Evolutionary conservation across 2,113 vertebrate species (phyloP).

Genomic region (Emydura subglobosa): DNA sequence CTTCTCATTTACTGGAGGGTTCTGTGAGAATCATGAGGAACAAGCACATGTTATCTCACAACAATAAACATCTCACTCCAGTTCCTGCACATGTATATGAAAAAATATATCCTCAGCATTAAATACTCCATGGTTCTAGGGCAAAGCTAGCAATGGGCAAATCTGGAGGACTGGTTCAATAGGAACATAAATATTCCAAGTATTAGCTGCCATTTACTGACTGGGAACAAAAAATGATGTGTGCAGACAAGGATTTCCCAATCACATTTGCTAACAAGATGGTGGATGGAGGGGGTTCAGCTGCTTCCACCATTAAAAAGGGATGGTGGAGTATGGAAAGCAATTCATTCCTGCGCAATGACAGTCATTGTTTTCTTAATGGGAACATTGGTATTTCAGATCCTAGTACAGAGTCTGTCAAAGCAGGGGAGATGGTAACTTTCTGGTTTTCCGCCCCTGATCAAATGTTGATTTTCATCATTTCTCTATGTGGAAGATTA

Average conservation of each 20-base stretch:
- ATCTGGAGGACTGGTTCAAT: too few relatives aligned
- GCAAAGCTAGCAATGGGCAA: too few relatives aligned
- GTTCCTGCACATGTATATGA: too few relatives aligned
- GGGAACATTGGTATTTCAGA: constrained; percentile 36
- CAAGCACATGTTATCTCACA: too few relatives aligned
- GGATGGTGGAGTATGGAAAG: constrained; percentile 22
- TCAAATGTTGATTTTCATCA: constrained; percentile 52
- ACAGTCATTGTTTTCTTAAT: constrained; percentile 48
- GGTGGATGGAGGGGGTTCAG: constrained; percentile 5
- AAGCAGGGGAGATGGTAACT: constrained; percentile 37
- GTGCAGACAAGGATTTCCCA: constrained; percentile 4
- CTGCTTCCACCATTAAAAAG: constrained; percentile 20
- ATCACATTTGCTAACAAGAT: constrained; percentile 41
- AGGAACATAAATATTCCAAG: background rate
- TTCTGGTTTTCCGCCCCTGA: constrained; percentile 57
- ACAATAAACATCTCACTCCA: too few relatives aligned
- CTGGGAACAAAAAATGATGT: background rate
- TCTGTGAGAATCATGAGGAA: too few relatives aligned
- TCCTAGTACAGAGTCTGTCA: constrained; percentile 42
- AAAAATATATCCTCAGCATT: too few relatives aligned
- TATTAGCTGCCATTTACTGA: background rate
- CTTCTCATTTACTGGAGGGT: too few relatives aligned
- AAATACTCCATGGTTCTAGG: too few relatives aligned
- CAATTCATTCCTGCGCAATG: constrained; percentile 21
- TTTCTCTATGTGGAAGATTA: constrained; percentile 45